phyloP scores from a whole-genome alignment of 2,797 vertebrate genomes.

The Dendrocincla tyrannina region DNA sequence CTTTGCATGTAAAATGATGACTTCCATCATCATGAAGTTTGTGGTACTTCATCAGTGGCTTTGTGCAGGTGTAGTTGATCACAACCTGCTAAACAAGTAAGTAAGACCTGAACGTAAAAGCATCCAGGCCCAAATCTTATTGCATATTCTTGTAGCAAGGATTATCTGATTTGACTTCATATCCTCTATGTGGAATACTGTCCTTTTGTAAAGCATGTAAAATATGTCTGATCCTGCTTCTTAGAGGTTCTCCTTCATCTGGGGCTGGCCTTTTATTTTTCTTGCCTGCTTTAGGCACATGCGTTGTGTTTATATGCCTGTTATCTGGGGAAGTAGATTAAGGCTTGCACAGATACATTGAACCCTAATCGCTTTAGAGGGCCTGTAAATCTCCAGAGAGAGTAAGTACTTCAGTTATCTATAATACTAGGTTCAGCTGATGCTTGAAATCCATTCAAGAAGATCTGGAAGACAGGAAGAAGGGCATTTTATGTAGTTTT shows the following conservation, averaged over 20 bases:
- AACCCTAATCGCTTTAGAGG: conserved; percentile 2
- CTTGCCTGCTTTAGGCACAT: background rate
- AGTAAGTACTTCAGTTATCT: background rate
- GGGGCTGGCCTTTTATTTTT: background rate
- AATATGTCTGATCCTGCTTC: background rate
- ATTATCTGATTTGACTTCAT: background rate
- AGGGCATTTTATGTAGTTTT: background rate
- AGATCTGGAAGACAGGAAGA: background rate
- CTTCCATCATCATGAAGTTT: background rate
- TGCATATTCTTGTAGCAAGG: background rate
- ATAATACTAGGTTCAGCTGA: background rate
- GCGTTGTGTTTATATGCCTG: background rate
- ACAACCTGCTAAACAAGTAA: background rate
- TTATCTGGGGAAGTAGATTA: conserved; percentile 23
- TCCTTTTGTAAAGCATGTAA: background rate
- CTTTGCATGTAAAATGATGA: background rate
- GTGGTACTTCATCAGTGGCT: background rate
- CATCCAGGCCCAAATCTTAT: background rate
- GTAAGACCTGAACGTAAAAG: background rate
- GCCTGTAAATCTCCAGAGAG: conserved; percentile 8
- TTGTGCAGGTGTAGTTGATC: background rate
- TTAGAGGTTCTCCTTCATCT: background rate
- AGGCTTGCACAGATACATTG: background rate
- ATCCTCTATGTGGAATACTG: background rate
- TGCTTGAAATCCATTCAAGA: conserved; percentile 27